Evolutionary conservation across 2,113 vertebrate genomes (phyloP), one percentile per base, ranked within the genome.

Genomic region (Grantiella picta): DNA sequence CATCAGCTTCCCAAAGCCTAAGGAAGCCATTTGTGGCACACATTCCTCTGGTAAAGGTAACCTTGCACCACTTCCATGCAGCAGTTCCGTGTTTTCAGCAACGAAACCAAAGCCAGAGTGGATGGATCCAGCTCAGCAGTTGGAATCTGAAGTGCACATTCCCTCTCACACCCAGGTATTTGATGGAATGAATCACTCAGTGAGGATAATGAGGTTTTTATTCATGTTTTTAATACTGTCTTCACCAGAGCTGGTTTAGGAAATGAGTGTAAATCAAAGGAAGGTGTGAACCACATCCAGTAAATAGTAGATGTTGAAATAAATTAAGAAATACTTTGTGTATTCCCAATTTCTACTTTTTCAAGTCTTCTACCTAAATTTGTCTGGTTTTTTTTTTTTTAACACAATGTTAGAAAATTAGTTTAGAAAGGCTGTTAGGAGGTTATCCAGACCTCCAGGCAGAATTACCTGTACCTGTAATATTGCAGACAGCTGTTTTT

Each of bases 361-460:
- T 78, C 20, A 61, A 59, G 23, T 82, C 36, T 94, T 82, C 69
- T 47, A 31, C 56, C 7, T 49, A 5, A 38, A 70, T 88, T 77
- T 82, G 10, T 42, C 16, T 90, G 19, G 19, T 7, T 40, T 33
- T 21, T 72, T 40, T 33, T 21, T 72, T 66, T 52, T 52, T 2
- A 29, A 49, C 12, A 54, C 49, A 65, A 53, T 82, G 79, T 80
- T 59, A 77, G 52, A 86, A 83, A 86, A 86, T 73, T 33, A 66
- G 45, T 83, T 76, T 92, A 73, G 72, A 75, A 89, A 96, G 86
- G 76, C 60, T 93, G 89, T 86, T 64, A 78, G 0, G 96, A 97
- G 92, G 94, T 96, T 97, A 96, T 92, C 80, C 56, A 81, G 94
- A 94, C 91, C 96, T 96, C 68, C 89, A 93, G 96, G 96, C 94